These are phyloP conservation scores for Microcaecilia unicolor DNA, from an alignment of 2,797 vertebrate genomes.

Conservation along the genomic window DNA sequence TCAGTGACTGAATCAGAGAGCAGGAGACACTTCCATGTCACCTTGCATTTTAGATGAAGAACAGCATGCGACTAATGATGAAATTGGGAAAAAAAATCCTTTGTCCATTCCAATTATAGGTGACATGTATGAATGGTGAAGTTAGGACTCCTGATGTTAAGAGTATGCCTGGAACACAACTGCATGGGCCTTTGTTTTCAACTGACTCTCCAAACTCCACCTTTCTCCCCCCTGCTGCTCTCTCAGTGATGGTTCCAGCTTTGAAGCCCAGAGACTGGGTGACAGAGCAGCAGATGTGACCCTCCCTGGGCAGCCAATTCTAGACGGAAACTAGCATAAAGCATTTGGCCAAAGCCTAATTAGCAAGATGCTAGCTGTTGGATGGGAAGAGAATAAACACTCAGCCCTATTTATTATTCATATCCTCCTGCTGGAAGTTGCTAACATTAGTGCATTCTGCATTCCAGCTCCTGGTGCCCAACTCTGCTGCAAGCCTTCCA, in stretches of 20 bases:
- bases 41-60: too few relatives aligned
- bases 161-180: neutral
- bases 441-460: conserved; percentile 12
- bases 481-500: neutral
- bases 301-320: neutral
- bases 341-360: neutral
- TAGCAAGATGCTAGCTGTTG: conserved; percentile 4
- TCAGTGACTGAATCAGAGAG: too few relatives aligned
- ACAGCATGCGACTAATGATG: too few relatives aligned
- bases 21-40: too few relatives aligned
- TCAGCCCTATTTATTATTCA: conserved; percentile 12
- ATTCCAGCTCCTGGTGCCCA: conserved; percentile 9
- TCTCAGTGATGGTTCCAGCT: too few relatives aligned
- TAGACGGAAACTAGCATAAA: neutral
- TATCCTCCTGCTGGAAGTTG: conserved; percentile 9
- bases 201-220: conserved; percentile 1
- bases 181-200: too few relatives aligned
- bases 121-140: neutral
- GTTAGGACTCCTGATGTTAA: neutral
- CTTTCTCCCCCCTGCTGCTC: neutral
- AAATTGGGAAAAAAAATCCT: too few relatives aligned
- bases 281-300: too few relatives aligned
- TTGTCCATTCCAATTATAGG: neutral
- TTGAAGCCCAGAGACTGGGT: too few relatives aligned
- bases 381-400: conserved; percentile 10